Conservation (phyloP, 2,113 vertebrate genomes). For the Eulacestoma nigropectus region DNA sequence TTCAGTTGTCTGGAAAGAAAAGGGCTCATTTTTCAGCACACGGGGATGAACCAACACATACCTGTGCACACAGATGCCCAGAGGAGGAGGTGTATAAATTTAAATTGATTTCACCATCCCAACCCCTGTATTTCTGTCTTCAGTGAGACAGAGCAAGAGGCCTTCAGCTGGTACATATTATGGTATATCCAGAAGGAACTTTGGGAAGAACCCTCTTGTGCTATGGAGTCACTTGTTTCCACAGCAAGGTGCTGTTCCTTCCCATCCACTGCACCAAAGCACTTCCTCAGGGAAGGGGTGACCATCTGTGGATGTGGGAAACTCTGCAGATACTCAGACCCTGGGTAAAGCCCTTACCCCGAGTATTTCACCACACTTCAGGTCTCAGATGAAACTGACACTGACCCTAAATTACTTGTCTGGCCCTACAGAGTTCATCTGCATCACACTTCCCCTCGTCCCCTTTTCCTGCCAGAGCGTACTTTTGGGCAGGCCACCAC, state of each 20-base stretch:
- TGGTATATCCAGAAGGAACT: neutral
- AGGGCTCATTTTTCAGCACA: neutral
- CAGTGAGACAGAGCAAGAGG: neutral
- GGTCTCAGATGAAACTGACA: neutral
- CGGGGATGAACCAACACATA: neutral
- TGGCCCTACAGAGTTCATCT: neutral
- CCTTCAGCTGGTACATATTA: neutral
- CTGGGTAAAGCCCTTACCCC: neutral
- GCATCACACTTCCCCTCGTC: fast-evolving
- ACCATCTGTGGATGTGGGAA: neutral
- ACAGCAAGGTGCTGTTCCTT: neutral
- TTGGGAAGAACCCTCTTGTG: neutral
- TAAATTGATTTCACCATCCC: neutral
- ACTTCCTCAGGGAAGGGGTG: neutral
- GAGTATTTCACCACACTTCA: neutral
- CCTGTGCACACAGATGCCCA: neutral
- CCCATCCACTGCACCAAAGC: neutral
- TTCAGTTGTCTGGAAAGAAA: neutral
- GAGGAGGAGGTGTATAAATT: neutral
- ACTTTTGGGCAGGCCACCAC: neutral
- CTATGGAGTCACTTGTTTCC: neutral
- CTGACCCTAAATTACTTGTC: neutral
- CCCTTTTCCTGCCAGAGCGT: neutral
- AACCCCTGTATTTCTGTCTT: neutral
- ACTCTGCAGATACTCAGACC: neutral